A percentile compares a stretch with the other conserved stretches of the same genome.
Conservation (phyloP, 2,113 vertebrate genomes). For the Piliocolobus tephrosceles region DNA sequence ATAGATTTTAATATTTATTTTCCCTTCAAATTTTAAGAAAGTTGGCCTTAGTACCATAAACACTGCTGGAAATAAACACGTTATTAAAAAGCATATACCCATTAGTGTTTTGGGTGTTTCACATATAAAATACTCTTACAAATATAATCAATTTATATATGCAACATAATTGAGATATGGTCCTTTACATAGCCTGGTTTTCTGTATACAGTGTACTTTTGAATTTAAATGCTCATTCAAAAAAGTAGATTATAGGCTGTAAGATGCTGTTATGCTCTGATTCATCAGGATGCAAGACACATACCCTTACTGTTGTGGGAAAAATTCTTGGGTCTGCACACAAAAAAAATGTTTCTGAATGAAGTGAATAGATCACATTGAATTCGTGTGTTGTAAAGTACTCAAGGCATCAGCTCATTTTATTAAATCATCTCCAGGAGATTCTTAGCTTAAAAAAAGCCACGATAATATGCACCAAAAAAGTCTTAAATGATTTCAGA, state of each 20-base stretch:
- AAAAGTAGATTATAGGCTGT: slow-evolving; percentile 14
- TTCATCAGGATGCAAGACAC: slow-evolving; percentile 66
- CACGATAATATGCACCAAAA: not conserved
- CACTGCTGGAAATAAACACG: not conserved
- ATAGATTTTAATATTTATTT: not conserved
- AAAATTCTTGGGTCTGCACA: slow-evolving; percentile 40
- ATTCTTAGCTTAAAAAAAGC: slow-evolving; percentile 41
- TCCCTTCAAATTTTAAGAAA: slow-evolving; percentile 38
- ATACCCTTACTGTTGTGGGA: slow-evolving; percentile 69
- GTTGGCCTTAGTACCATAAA: not conserved
- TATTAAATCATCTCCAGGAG: slow-evolving; percentile 54
- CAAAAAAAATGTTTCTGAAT: slow-evolving; percentile 60
- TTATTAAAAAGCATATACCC: not conserved
- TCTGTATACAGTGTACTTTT: not conserved
- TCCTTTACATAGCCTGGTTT: not conserved
- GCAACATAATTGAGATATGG: not conserved
- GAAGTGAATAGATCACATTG: slow-evolving; percentile 38
- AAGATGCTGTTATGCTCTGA: not conserved
- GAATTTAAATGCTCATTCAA: slow-evolving; percentile 23
- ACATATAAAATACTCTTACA: not conserved
- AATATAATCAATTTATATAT: not conserved
- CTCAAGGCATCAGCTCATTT: not conserved
- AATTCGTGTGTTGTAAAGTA: slow-evolving; percentile 32
- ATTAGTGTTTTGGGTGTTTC: slow-evolving; percentile 16
- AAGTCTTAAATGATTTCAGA: not conserved